A percentile compares a stretch with the other conserved stretches of the same genome.
Conservation (phyloP, 1,140 invertebrate genomes). For the Drosophila aff. region DNA sequence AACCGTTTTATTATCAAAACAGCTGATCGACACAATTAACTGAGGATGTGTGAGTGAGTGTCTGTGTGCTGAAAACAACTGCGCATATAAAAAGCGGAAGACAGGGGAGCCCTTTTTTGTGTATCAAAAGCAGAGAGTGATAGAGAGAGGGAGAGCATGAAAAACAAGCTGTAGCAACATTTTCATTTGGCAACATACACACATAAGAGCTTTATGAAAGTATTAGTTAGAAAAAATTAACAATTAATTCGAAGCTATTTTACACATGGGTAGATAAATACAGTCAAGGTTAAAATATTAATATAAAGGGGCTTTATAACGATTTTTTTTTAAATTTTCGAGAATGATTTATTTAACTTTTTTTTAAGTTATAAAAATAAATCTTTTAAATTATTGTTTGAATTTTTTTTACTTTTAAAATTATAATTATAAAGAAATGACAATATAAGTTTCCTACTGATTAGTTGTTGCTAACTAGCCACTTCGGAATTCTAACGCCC, state of each 20-base stretch:
- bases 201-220: conserved; percentile 11
- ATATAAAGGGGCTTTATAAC: no score
- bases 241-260: conserved; percentile 50
- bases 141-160: conserved; percentile 18
- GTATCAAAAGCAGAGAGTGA: conserved; percentile 5
- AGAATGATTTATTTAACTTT: no score
- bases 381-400: no score
- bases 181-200: conserved; percentile 34
- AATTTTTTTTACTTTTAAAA: no score
- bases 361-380: no score
- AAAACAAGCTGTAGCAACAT: conserved; percentile 32
- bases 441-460: no score
- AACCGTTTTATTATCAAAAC: conserved; percentile 71
- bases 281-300: background rate
- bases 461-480: no score
- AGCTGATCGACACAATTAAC: conserved; percentile 71
- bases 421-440: no score
- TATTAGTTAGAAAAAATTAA: conserved; percentile 54
- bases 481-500: no score
- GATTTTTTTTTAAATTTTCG: no score
- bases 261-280: background rate
- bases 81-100: conserved; percentile 58
- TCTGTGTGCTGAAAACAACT: conserved; percentile 60
- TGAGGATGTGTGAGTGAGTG: conserved; percentile 14
- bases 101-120: conserved; percentile 20